Base-by-base conservation (phyloP, 1,140 invertebrate genomes). In the Drosophila persimilis region DNA sequence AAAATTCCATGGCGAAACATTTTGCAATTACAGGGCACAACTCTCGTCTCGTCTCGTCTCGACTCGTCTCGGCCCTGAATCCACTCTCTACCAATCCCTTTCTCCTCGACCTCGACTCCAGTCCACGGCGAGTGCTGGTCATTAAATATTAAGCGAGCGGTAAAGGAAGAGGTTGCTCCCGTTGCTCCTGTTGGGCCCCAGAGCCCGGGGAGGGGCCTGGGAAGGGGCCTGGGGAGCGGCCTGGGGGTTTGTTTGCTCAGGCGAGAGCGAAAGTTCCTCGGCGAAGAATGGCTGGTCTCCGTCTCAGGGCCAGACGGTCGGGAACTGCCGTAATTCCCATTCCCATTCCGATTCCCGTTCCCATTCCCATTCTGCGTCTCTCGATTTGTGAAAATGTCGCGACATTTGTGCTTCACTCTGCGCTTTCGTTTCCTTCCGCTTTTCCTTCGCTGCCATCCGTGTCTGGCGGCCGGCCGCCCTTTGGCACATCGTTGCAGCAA, bases 1-100 rank as follows among this genome's bases (percentile, higher is more conserved):
- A 77, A 77, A 80, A 80, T 80, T 80, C 74, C 74, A 73, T 60
- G 61, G 74, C 70, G 60, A 73, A 77, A 77, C 76, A 79, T 79
- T 80, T 79, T 64, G 77, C 77, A 79, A 79, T 79, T 79, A 79
- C 77, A 55, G 57, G 17, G 63, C 73, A 63, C 70, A 39, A 3
- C 35, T 39, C 35, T 31, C 31, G 31, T 31, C 31, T 31, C 31
- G 7, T 7, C 7, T 8, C 7, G 31, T 31, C 31, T 31, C 31
- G 7, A 2, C 7, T 8, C 31, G 7, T 7, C 7, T 8, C 7
- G 8, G 31, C 43, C 31, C 29, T 46, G 44, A 22, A 41, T 15
- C 35, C 35, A 13, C 35, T 39, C 35, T 1, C 31, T 9, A 8
- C 11, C 35, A 4, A 3, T 24, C 24, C 3, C 24, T 24, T 5